phyloP scores from a whole-genome alignment of 2,888 invertebrate genomes.

The Platynereis dumerilii region DNA sequence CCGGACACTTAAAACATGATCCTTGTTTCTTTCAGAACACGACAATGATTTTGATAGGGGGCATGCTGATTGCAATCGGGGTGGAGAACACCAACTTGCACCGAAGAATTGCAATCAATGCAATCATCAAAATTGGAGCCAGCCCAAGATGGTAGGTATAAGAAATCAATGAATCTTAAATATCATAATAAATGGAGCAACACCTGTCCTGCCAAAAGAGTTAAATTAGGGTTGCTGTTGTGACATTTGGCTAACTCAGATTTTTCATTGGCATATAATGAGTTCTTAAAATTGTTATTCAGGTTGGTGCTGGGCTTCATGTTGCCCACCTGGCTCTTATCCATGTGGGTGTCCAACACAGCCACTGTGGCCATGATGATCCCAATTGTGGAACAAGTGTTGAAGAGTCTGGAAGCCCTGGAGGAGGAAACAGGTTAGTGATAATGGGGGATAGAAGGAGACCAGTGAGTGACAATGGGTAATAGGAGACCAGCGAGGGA shows the following conservation, averaged over 20 bases:
- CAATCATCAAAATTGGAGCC: constrained; percentile 72
- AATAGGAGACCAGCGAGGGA: too few species aligned
- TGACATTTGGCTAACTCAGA: too few species aligned
- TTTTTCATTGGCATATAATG: too few species aligned
- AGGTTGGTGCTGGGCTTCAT: constrained; percentile 66
- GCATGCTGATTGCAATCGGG: constrained; percentile 86
- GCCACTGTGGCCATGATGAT: constrained; percentile 69
- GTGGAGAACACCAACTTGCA: constrained; percentile 89
- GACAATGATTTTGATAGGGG: constrained; percentile 69
- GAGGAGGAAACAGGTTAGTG: too few species aligned
- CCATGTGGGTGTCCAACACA: constrained; percentile 96
- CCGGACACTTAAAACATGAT: too few species aligned
- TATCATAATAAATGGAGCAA: too few species aligned
- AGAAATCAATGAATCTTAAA: too few species aligned
- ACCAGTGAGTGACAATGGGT: too few species aligned
- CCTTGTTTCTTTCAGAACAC: constrained; percentile 50
- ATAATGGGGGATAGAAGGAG: too few species aligned
- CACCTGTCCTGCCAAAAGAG: too few species aligned
- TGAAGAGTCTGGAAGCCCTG: constrained; percentile 21
- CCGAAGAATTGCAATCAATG: constrained; percentile 82
- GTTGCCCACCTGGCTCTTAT: constrained; percentile 89
- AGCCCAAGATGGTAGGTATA: constrained; percentile 51
- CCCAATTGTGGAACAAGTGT: constrained; percentile 53
- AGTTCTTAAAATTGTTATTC: constrained; percentile 1
- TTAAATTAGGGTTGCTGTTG: too few species aligned